phyloP scores from a whole-genome alignment of 2,888 invertebrate genomes.

The Cabera pusaria region DNA sequence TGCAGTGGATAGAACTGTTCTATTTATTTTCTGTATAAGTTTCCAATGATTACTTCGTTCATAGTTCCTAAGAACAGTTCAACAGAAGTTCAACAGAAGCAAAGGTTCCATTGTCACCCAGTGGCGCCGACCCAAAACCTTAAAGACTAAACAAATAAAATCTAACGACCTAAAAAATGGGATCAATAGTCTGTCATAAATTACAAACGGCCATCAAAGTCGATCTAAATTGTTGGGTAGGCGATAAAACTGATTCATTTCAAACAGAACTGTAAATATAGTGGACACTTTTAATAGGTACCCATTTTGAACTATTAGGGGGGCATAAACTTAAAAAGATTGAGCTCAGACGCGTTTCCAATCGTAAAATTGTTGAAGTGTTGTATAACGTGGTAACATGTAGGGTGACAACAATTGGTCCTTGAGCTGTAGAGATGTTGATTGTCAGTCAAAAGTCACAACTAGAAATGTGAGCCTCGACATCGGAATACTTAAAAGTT shows the following conservation, averaged over 20 bases:
- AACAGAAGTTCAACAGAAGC: no score
- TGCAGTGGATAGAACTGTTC: no score
- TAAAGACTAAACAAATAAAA: conserved; percentile 53
- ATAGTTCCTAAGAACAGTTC: no score
- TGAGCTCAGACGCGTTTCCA: conserved; percentile 53
- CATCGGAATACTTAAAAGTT: no score
- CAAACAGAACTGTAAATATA: conserved; percentile 62
- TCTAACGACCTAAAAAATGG: conserved; percentile 61
- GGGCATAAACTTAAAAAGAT: conserved; percentile 60
- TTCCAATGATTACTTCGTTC: no score
- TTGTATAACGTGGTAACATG: conserved; percentile 45
- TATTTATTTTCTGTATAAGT: no score
- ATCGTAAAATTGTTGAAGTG: conserved; percentile 48
- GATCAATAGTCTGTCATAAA: conserved; percentile 67
- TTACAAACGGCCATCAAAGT: conserved; percentile 63
- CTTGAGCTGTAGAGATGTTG: no score
- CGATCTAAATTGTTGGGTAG: conserved; percentile 53
- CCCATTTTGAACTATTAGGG: conserved; percentile 77
- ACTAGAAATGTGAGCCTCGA: no score
- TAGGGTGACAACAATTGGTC: no score
- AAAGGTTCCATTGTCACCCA: conserved; percentile 25
- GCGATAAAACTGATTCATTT: conserved; percentile 72
- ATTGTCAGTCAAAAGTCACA: no score
- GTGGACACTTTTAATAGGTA: conserved; percentile 68
- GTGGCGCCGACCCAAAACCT: conserved; percentile 48